Base-by-base conservation (phyloP, 1,140 invertebrate species). In the Andrena cerasifolii region DNA sequence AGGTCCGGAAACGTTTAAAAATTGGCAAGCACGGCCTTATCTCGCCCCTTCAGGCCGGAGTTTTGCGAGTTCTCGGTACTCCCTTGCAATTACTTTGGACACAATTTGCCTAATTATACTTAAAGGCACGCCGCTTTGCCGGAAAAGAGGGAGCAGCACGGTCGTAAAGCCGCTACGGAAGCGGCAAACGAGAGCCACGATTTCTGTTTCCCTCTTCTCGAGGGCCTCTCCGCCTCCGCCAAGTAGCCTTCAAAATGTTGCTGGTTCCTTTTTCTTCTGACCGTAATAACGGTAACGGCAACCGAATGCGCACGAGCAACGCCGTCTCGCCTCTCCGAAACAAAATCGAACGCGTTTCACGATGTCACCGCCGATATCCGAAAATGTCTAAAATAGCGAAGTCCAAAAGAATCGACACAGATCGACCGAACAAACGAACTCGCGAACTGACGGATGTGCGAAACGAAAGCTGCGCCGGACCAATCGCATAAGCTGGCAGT, bases 81-180 rank as follows among this genome's bases (percentile, higher is more conserved):
- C 63, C 59, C 53, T 62, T 65, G 49, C 43, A 59, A 62, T 72
- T 63, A 68, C 68, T 78, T 78, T 2, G 56, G 21, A n/a, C 63
- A 68, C 49, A 40, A 78, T 78, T 78, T 82, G 33, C 70, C 67
- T 83, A 83, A 82, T 83, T 83, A 78, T 26, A 47, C 49, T 63
- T 4, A 28, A 56, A 40, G 14, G 45, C 12, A 49, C 43, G 49
- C n/a, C n/a, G 45, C 26, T 56, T 51, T n/a, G 72, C 47, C 71
- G 47, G 62, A 24, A 47, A n/a, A n/a, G 43, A 51, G 36, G 12
- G 14, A n/a, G n/a, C n/a, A n/a, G 74, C 33, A 36, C 26, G 21
- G 12, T 21, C 21, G 47, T 51, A 78, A 82, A 78, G 49, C 45
- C 31, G 21, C 43, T 40, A 21, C 40, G 47, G 26, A 31, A 45